A percentile compares a stretch with the other conserved stretches of the same genome.
These are phyloP conservation scores for Pipra filicauda DNA, from an alignment of 2,113 vertebrate species.

Conservation along the genomic window DNA sequence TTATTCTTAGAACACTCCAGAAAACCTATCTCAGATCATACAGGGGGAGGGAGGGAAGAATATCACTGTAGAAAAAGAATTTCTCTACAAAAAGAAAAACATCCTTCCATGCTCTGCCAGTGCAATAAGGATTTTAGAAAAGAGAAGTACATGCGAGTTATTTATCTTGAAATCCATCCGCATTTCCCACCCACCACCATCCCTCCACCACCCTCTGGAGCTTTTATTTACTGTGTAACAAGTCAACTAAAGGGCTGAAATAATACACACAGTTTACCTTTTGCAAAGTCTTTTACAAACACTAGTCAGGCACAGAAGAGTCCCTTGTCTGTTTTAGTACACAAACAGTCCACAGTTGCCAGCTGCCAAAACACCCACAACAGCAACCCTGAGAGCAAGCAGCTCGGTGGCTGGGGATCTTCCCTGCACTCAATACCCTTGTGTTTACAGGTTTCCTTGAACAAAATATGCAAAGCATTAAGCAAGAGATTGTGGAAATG, in stretches of 20 bases:
- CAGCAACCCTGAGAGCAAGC: background rate
- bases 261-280: background rate
- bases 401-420: rapidly evolving
- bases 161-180: background rate
- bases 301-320: background rate
- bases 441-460: background rate
- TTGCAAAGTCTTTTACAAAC: background rate
- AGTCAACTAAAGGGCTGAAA: background rate
- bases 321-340: background rate
- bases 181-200: background rate
- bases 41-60: background rate
- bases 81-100: background rate
- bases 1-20: background rate
- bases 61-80: background rate
- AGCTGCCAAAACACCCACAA: background rate
- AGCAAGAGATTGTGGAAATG: background rate
- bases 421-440: background rate
- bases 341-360: background rate
- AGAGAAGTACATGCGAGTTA: background rate
- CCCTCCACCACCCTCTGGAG: background rate
- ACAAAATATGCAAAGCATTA: background rate
- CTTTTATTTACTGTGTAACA: background rate
- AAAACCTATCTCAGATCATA: background rate
- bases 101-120: background rate
- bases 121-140: background rate